Percentiles rank a stretch among this genome's conserved stretches.
Evolutionary conservation across 37 sponge, comb jelly and placozoan genomes (phyloP).

Genomic region (Corticium candelabrum): DNA sequence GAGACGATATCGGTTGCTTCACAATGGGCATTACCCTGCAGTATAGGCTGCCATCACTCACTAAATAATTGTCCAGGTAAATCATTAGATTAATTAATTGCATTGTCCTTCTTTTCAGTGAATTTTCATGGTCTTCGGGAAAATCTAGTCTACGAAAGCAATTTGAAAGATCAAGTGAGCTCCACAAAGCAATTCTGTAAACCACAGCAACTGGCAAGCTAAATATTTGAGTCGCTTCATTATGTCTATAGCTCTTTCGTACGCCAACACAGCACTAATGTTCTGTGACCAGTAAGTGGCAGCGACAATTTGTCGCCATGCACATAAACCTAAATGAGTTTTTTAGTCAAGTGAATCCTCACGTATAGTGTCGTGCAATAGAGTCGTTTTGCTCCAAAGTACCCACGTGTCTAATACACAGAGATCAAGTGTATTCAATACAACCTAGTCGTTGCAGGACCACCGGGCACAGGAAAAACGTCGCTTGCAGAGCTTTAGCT

Average conservation of each 20-base stretch:
- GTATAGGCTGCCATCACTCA: too few relatives aligned
- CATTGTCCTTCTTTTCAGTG: too few relatives aligned
- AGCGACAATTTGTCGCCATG: too few relatives aligned
- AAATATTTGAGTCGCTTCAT: background rate
- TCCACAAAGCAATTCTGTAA: too few relatives aligned
- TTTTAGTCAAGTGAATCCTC: conserved; percentile 62
- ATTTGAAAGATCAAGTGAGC: conserved; percentile 70
- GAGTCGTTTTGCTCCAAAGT: conserved; percentile 84
- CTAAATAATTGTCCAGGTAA: too few relatives aligned
- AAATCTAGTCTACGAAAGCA: conserved; percentile 63
- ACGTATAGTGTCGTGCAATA: conserved; percentile 89
- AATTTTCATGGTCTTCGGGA: conserved; percentile 92
- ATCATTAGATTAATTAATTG: too few relatives aligned
- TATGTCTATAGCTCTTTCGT: conserved; percentile 57
- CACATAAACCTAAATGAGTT: background rate
- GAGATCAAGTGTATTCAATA: background rate
- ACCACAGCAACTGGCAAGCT: too few relatives aligned
- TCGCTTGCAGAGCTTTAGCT: conserved; percentile 94
- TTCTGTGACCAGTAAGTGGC: conserved; percentile 90
- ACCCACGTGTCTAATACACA: background rate
- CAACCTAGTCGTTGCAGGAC: conserved; percentile 42
- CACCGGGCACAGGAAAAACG: conserved; percentile 98
- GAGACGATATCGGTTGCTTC: too few relatives aligned
- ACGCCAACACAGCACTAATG: conserved; percentile 81
- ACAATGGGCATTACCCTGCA: too few relatives aligned